Evolutionary conservation across 2,113 vertebrate genomes (phyloP).

Genomic region (Romanogobio albipinnatus): DNA sequence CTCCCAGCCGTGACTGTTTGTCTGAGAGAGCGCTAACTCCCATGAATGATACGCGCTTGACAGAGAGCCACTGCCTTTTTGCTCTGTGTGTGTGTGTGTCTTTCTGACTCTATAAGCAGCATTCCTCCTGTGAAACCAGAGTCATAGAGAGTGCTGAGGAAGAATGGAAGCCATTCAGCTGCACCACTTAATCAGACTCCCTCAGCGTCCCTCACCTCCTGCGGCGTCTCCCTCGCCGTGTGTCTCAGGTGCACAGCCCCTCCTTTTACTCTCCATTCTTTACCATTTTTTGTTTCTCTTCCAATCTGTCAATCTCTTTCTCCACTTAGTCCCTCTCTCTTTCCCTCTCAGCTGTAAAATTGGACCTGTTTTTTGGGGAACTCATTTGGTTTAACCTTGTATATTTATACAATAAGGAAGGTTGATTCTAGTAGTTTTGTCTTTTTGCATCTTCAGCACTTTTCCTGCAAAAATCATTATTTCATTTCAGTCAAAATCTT

Average conservation of each 20-base stretch:
- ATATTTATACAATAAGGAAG: neutral
- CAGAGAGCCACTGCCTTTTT: conserved; percentile 23
- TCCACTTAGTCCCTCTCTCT: neutral
- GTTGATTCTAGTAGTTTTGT: neutral
- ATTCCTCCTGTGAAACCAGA: conserved; percentile 55
- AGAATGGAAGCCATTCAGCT: conserved; percentile 55
- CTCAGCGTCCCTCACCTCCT: conserved; percentile 29
- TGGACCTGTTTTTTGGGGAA: neutral
- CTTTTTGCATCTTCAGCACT: neutral
- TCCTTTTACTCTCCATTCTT: neutral
- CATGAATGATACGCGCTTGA: conserved; percentile 7
- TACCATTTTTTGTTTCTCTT: neutral
- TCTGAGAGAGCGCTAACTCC: conserved; percentile 5
- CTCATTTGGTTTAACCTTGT: neutral
- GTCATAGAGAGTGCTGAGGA: conserved; percentile 21
- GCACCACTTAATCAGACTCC: conserved; percentile 50
- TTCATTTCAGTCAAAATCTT: neutral
- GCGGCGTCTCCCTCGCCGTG: neutral
- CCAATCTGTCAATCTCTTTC: conserved; percentile 36
- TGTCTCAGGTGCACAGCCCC: conserved; percentile 25
- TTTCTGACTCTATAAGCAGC: conserved; percentile 45
- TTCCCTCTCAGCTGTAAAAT: neutral
- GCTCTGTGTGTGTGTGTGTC: conserved; percentile 14
- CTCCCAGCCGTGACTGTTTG: conserved; percentile 42
- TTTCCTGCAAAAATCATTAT: neutral